phyloP scores from a whole-genome alignment of 2,888 invertebrate genomes.

The Baccha elongata region DNA sequence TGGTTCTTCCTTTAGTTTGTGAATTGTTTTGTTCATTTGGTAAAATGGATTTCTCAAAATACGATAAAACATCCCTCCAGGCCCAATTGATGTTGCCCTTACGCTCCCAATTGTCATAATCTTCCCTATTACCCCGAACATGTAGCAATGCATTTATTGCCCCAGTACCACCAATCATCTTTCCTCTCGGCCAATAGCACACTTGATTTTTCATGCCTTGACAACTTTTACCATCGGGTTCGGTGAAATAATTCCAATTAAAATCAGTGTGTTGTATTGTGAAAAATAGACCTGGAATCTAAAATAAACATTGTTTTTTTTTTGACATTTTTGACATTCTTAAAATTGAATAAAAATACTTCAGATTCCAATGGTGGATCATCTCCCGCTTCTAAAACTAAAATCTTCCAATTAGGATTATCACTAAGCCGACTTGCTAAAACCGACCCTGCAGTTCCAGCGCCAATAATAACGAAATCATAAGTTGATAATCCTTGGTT shows the following conservation, averaged over 20 bases:
- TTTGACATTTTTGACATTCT: too few relatives aligned
- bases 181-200: slow-evolving; percentile 85
- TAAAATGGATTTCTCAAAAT: slow-evolving; percentile 89
- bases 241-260: slow-evolving; percentile 78
- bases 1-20: slow-evolving; percentile 80
- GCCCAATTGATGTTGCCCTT: slow-evolving; percentile 87
- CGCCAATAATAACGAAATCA: slow-evolving; percentile 83
- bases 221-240: slow-evolving; percentile 76
- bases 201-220: slow-evolving; percentile 75
- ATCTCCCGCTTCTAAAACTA: slow-evolving; percentile 83
- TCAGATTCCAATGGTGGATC: slow-evolving; percentile 80
- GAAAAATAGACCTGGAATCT: slow-evolving; percentile 77
- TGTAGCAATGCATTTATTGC: slow-evolving; percentile 87
- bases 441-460: slow-evolving; percentile 83
- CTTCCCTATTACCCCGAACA: slow-evolving; percentile 85
- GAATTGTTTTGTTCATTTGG: slow-evolving; percentile 73
- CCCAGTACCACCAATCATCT: slow-evolving; percentile 87
- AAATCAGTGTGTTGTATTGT: slow-evolving; percentile 76
- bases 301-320: not conserved
- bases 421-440: slow-evolving; percentile 83
- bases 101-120: slow-evolving; percentile 86
- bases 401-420: slow-evolving; percentile 81
- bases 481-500: slow-evolving; percentile 79
- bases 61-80: slow-evolving; percentile 89
- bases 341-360: slow-evolving; percentile 7